Evolutionary conservation across 2,797 vertebrate species (phyloP).

Genomic region (Centropyge bicolor): DNA sequence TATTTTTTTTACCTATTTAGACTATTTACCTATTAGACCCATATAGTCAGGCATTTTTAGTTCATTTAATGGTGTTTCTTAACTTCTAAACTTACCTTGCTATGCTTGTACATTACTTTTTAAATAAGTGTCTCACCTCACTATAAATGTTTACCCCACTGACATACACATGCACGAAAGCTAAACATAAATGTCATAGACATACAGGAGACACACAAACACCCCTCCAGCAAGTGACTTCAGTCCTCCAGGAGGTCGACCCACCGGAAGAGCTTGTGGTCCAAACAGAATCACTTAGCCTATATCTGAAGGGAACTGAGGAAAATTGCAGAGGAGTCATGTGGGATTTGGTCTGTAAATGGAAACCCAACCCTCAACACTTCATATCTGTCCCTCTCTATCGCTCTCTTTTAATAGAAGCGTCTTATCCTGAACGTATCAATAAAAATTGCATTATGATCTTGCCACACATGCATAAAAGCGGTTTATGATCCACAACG

Average conservation of each 20-base stretch:
- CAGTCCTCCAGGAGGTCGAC: conserved; percentile 32
- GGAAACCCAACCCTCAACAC: conserved; percentile 41
- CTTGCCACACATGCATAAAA: conserved; percentile 24
- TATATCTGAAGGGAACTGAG: conserved; percentile 47
- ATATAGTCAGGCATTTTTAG: too few species aligned
- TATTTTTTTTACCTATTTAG: too few species aligned
- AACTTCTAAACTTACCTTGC: not conserved
- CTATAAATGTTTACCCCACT: not conserved
- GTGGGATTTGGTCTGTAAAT: conserved; percentile 63
- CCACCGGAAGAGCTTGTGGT: conserved; percentile 37
- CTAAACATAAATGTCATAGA: not conserved
- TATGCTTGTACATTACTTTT: not conserved
- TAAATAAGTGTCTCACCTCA: not conserved
- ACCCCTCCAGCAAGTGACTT: conserved; percentile 26
- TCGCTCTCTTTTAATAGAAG: not conserved
- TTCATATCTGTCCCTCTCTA: conserved; percentile 2
- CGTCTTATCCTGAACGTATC: not conserved
- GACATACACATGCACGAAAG: not conserved
- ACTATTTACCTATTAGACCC: too few species aligned
- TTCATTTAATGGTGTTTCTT: not conserved
- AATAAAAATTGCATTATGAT: conserved; percentile 19
- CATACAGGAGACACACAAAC: conserved; percentile 6
- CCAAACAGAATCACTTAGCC: conserved; percentile 60
- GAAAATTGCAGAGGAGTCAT: conserved; percentile 55
- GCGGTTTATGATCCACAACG: conserved; percentile 39